Conservation (phyloP, 2,888 invertebrate genomes). For the Achlya flavicornis region DNA sequence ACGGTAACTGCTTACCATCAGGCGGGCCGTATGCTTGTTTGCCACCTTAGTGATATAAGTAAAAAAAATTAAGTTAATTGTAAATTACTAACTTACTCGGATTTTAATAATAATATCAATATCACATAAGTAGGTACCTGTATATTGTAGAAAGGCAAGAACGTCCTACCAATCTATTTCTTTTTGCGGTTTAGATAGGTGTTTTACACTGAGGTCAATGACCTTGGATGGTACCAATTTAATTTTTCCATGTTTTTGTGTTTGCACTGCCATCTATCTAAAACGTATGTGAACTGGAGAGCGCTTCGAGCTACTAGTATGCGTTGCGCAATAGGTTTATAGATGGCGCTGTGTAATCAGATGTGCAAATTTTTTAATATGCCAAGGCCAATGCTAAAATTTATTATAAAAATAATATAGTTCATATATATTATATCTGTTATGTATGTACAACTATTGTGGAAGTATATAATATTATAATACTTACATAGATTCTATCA, state of each 20-base stretch:
- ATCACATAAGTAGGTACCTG: no score
- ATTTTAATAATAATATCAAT: no score
- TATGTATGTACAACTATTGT: constrained; percentile 12
- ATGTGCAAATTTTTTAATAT: constrained; percentile 69
- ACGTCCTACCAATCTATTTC: no score
- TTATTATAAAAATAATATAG: constrained; percentile 1
- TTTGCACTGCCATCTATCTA: constrained; percentile 60
- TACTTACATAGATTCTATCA: background rate
- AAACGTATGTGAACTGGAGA: background rate
- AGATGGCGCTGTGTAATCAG: constrained; percentile 48
- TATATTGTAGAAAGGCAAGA: no score
- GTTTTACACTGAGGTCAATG: constrained; percentile 49
- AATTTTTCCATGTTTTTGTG: constrained; percentile 26
- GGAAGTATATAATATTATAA: background rate
- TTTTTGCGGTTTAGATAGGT: no score
- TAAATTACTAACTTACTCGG: no score
- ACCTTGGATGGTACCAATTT: constrained; percentile 36
- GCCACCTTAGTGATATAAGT: no score
- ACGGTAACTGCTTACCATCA: no score
- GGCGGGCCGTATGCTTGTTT: no score
- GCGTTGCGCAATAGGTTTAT: constrained; percentile 19
- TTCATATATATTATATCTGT: constrained; percentile 19
- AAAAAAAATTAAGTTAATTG: no score
- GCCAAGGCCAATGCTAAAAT: constrained; percentile 75
- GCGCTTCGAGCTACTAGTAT: background rate